Evolutionary conservation across 2,888 invertebrate genomes (phyloP).

Genomic region (Neoscelio sp.): DNA sequence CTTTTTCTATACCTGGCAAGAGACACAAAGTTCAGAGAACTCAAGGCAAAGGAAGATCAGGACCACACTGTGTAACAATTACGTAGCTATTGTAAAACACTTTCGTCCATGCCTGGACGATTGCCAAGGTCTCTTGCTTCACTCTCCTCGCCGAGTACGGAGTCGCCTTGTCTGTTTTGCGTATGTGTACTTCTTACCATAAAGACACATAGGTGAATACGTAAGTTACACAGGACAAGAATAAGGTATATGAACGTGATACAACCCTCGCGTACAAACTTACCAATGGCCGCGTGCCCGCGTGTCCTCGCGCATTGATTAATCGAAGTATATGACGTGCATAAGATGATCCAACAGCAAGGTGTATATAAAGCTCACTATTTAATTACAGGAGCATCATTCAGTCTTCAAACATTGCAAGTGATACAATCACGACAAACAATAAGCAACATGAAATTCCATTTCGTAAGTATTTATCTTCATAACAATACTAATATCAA

Average conservation of each 20-base stretch:
- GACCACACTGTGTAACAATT: constrained; percentile 61
- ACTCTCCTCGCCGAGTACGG: constrained; percentile 60
- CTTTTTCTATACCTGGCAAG: constrained; percentile 11
- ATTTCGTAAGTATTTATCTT: constrained; percentile 74
- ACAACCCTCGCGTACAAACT: constrained; percentile 61
- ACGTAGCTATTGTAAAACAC: constrained; percentile 75
- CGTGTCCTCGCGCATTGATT: constrained; percentile 75
- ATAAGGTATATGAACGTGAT: constrained; percentile 47
- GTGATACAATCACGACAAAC: constrained; percentile 68
- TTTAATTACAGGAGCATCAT: constrained; percentile 76
- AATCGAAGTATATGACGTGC: constrained; percentile 73
- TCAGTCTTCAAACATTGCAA: constrained; percentile 72
- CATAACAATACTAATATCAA: too few relatives aligned
- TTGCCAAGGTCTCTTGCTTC: constrained; percentile 79
- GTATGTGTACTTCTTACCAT: constrained; percentile 54
- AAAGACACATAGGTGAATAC: constrained; percentile 51
- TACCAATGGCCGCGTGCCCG: constrained; percentile 44
- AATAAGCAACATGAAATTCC: constrained; percentile 77
- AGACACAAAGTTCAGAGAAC: constrained; percentile 68
- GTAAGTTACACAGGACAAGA: constrained; percentile 41
- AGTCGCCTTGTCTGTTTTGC: constrained; percentile 52
- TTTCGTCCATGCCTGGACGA: constrained; percentile 78
- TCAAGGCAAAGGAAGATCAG: constrained; percentile 58
- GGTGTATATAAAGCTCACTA: constrained; percentile 77
- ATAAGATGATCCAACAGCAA: constrained; percentile 69